Base-by-base conservation (phyloP, 1,140 invertebrate genomes). In the Lasioglossum albipes region DNA sequence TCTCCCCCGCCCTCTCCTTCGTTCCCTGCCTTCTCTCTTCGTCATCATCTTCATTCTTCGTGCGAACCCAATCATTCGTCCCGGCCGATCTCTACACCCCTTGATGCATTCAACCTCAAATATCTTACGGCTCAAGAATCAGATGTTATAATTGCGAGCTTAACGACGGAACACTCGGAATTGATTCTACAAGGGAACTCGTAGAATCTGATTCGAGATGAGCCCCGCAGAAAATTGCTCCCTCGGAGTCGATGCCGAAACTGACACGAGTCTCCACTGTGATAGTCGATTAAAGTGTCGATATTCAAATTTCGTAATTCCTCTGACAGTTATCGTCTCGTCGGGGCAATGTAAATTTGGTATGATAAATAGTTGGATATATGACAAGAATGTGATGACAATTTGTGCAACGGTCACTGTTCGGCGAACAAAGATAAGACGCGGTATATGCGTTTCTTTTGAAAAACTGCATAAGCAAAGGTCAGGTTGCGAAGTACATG, bases 41-140 rank as follows among this genome's bases (percentile, higher is more conserved):
- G 68, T 87, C 83, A 86, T 88, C 80, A 81, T 85, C 77, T 69
- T 87, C 75, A 77, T 88, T 84, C 86, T 84, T 88, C 84, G 84
- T 89, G 81, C 87, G 87, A 87, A 84, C 85, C 85, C 88, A 89
- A 90, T 89, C 87, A 86, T 89, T 81, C 83, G 75, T 84, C 75
- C 66, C 81, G 76, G 59, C 70, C 74, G 73, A 65, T 78, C 79
- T 77, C 36, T 78, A 87, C 84, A 79, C 76, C 75, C 75, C 75
- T 69, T 49, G 80, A 75, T 86, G 72, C 71, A 79, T 83, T 83
- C 84, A 75, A 74, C 84, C 75, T 84, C 84, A 84, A 85, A 86
- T 71, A 76, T 86, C 84, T 81, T 79, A 86, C 80, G 84, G 75
- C 68, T 67, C 75, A 27, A 59, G 66, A 79, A 86, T 75, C 74